These are phyloP conservation scores for Cactoblastis cactorum DNA, from an alignment of 2,888 invertebrate species.

Conservation along the genomic window DNA sequence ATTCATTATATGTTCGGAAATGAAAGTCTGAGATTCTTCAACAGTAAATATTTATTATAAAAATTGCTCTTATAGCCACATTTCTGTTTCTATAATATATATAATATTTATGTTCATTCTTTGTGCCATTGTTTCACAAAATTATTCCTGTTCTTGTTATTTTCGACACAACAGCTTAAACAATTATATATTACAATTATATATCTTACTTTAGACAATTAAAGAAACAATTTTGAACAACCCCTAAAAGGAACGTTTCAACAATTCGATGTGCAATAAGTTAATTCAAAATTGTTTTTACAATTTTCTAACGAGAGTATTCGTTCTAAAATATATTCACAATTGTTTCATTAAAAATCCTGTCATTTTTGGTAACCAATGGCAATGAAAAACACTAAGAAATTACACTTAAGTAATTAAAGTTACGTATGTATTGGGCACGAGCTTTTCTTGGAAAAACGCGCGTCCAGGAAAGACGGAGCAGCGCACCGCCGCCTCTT, in stretches of 20 bases:
- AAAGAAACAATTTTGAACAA: conserved; percentile 64
- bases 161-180: conserved; percentile 78
- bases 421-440: conserved; percentile 68
- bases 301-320: conserved; percentile 68
- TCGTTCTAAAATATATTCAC: conserved; percentile 72
- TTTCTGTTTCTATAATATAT: conserved; percentile 79
- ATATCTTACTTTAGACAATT: conserved; percentile 70
- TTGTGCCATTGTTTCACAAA: conserved; percentile 80
- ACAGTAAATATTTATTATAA: conserved; percentile 81
- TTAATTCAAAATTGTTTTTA: conserved; percentile 58
- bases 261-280: conserved; percentile 76
- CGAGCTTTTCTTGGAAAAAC: conserved; percentile 58
- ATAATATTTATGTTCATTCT: conserved; percentile 78
- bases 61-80: conserved; percentile 80
- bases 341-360: conserved; percentile 73
- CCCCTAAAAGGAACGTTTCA: conserved; percentile 66
- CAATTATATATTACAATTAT: conserved; percentile 76
- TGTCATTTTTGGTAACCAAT: conserved; percentile 80
- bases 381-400: conserved; percentile 71
- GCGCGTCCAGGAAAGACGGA: conserved; percentile 54
- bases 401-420: conserved; percentile 63
- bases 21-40: conserved; percentile 68
- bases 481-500: conserved; percentile 46
- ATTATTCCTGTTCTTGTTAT: conserved; percentile 79
- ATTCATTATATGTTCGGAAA: conserved; percentile 27